Conservation (phyloP, 2,888 invertebrate species). For the Drosophila merina region DNA sequence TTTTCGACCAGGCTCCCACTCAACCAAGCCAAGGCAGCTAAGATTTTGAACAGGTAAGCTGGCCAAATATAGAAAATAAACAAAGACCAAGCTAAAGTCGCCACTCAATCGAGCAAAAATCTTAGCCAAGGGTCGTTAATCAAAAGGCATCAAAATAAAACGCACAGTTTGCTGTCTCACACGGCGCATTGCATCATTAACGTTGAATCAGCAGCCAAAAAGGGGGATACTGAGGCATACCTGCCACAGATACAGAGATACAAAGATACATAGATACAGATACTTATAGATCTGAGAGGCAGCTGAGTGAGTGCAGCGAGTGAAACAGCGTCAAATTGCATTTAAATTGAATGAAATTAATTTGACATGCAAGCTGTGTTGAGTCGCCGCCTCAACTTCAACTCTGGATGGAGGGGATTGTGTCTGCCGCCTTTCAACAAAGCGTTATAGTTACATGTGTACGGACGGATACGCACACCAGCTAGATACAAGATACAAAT, state of each 20-base stretch:
- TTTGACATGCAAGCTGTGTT: constrained; percentile 73
- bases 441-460: constrained; percentile 71
- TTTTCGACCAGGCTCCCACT: constrained; percentile 39
- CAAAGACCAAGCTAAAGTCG: constrained; percentile 14
- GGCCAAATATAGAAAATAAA: constrained; percentile 18
- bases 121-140: constrained; percentile 69
- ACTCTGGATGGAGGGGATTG: constrained; percentile 10
- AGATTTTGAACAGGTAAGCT: constrained; percentile 53
- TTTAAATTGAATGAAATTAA: constrained; percentile 78
- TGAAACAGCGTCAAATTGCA: constrained; percentile 75
- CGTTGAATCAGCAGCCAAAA: constrained; percentile 44
- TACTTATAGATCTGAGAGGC: constrained; percentile 40
- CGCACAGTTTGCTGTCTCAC: constrained; percentile 61
- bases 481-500: constrained; percentile 42
- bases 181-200: constrained; percentile 73
- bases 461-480: constrained; percentile 36
- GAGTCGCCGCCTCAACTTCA: constrained; percentile 44
- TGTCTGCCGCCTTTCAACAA: constrained; percentile 58
- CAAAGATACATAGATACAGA: constrained; percentile 12
- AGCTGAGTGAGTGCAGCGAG: constrained; percentile 42
- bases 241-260: constrained; percentile 46
- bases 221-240: constrained; percentile 37
- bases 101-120: constrained; percentile 46
- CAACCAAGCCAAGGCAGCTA: constrained; percentile 14
- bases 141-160: constrained; percentile 72